Conservation (phyloP, 2,797 vertebrate genomes). For the Antennarius maculatus region DNA sequence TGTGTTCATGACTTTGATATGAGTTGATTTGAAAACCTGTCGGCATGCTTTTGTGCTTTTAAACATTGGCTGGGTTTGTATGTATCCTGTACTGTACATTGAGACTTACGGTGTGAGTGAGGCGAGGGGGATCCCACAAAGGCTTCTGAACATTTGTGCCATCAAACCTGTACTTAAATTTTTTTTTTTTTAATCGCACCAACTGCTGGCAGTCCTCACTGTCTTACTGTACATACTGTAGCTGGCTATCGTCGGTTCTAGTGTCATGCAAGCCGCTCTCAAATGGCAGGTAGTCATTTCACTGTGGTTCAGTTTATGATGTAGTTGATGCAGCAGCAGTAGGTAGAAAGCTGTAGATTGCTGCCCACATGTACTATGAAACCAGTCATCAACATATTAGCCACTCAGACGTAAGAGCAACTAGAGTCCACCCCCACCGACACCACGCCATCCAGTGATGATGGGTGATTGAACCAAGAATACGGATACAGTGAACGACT, state of each 20-base stretch:
- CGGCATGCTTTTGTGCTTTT: constrained; percentile 77
- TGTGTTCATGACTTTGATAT: constrained; percentile 60
- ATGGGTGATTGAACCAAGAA: constrained; percentile 29
- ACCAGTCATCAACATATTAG: constrained; percentile 37
- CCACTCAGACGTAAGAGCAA: constrained; percentile 66
- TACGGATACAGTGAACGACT: constrained; percentile 19
- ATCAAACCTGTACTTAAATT: constrained; percentile 30
- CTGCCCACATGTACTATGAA: constrained; percentile 30
- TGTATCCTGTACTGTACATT: constrained; percentile 70
- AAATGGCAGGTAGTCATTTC: constrained; percentile 51
- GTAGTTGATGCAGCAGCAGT: constrained; percentile 45
- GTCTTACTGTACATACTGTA: constrained; percentile 74
- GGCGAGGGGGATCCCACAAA: constrained; percentile 31
- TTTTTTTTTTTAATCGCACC: constrained; percentile 29
- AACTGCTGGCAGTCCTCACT: constrained; percentile 43
- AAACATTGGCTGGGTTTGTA: constrained; percentile 67
- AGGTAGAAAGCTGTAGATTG: constrained; percentile 33
- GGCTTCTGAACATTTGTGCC: constrained; percentile 53
- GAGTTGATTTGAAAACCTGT: constrained; percentile 68
- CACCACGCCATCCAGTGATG: constrained; percentile 10
- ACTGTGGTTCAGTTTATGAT: constrained; percentile 51
- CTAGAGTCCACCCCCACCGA: constrained; percentile 23
- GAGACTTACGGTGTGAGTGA: constrained; percentile 42
- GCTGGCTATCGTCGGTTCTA: constrained; percentile 49
- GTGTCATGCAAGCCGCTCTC: constrained; percentile 50